Base-by-base conservation (phyloP, 2,888 invertebrate species). In the Dynastes hyllus region DNA sequence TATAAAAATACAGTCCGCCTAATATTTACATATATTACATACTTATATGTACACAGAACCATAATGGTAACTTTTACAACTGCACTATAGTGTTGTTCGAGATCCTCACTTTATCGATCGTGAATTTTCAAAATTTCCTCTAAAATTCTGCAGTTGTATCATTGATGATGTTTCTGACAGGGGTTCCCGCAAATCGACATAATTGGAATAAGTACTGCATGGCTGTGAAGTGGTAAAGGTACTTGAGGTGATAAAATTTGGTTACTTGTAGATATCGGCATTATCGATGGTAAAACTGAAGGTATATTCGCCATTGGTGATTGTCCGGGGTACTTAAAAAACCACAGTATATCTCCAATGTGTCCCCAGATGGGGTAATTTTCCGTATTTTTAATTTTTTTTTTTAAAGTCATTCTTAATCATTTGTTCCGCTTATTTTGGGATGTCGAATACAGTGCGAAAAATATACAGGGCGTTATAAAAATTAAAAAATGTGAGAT, bases 311-410 rank as follows among this genome's bases (percentile, higher is more conserved):
- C 85, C 32, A 87, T 78, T 65, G 89, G 88, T n/a, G 89, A 86
- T 83, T 90, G 90, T 51, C 90, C 90, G 1, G 90, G 90, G 81
- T 91, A 91, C 85, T 91, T 91, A 83, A 92, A 92, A 84, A 92
- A 91, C 91, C 91, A 22, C 22, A 22, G 22, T 22, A 22, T 22
- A 22, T 22, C 22, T 22, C 22, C 22, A 22, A 32, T 32, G 32
- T 32, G 32, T 3, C 5, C 32, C 4, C 32, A 2, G 32, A 32
- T 32, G 4, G 4, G 32, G 32, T 32, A 29, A 2, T 3, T 29
- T 29, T 3, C 3, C 3, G 29, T 29, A 29, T 29, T 29, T 0
- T 29, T 29, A 3, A 29, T 29, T 29, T 29, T 29, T 29, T 29
- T 2, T 29, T 29, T 29, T 29, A 2, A 29, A 29, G 3, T 3